Evolutionary conservation across 2,797 vertebrate genomes (phyloP).

Genomic region (Malacoctenus gilli): DNA sequence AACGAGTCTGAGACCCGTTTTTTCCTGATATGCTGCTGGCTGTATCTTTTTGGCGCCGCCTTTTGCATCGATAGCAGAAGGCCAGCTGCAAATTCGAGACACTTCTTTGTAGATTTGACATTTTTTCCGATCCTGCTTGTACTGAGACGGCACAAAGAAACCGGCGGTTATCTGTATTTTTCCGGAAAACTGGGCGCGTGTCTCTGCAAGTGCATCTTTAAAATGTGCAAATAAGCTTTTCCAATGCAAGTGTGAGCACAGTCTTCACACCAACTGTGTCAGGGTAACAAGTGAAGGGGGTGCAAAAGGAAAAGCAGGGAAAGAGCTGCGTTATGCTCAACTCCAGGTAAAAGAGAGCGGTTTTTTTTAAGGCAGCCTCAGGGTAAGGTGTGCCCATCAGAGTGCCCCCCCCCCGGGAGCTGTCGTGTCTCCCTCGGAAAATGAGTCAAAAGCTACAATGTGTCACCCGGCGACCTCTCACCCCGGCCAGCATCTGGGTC

Average conservation of each 20-base stretch:
- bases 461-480: conserved; percentile 56
- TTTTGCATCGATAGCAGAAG: conserved; percentile 7
- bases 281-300: neutral
- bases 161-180: neutral
- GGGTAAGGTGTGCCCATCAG: conserved; percentile 52
- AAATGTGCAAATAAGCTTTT: neutral
- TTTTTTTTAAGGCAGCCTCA: neutral
- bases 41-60: conserved; percentile 13
- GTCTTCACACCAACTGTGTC: neutral
- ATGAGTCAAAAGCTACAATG: conserved; percentile 33
- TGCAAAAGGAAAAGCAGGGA: neutral
- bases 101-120: conserved; percentile 7
- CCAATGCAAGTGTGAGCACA: neutral
- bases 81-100: conserved; percentile 11
- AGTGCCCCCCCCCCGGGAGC: conserved; percentile 29
- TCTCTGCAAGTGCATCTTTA: neutral
- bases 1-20: neutral
- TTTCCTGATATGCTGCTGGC: neutral
- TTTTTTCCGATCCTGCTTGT: neutral
- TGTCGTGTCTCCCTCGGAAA: conserved; percentile 5
- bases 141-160: neutral
- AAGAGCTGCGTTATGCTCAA: neutral
- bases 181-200: neutral
- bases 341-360: neutral
- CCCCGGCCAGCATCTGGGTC: conserved; percentile 46